Conservation (phyloP, 2,888 invertebrate species). For the Anthophora plumipes region DNA sequence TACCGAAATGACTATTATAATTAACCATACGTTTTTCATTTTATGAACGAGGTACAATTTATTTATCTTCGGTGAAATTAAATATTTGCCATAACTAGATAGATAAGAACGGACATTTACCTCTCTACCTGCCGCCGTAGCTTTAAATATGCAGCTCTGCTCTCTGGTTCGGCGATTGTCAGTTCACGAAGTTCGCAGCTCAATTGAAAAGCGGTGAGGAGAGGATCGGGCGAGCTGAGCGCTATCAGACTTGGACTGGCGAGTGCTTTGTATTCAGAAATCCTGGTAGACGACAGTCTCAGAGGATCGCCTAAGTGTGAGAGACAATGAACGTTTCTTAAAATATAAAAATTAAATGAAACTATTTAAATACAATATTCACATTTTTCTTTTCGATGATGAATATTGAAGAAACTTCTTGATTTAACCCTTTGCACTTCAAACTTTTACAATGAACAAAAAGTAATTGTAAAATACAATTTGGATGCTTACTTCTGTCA, state of each 20-base stretch:
- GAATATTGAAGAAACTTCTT: too few species aligned
- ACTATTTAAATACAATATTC: too few species aligned
- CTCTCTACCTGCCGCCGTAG: slow-evolving; percentile 94
- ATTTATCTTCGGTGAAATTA: background rate
- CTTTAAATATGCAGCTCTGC: slow-evolving; percentile 94
- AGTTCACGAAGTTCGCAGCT: slow-evolving; percentile 97
- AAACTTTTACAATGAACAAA: too few species aligned
- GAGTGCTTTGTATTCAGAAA: slow-evolving; percentile 96
- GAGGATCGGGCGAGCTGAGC: slow-evolving; percentile 95
- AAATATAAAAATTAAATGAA: too few species aligned
- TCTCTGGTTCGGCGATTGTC: slow-evolving; percentile 97
- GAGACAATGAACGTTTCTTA: background rate
- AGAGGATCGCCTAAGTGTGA: slow-evolving; percentile 87
- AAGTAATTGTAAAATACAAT: too few species aligned
- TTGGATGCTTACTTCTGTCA: too few species aligned
- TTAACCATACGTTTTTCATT: too few species aligned
- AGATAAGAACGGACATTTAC: slow-evolving; percentile 62
- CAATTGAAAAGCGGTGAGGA: slow-evolving; percentile 96
- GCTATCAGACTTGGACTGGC: slow-evolving; percentile 97
- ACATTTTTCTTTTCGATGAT: too few species aligned
- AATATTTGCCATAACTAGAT: background rate
- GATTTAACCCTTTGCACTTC: too few species aligned
- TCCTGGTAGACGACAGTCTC: slow-evolving; percentile 93
- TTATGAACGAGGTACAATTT: too few species aligned
- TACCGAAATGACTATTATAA: too few species aligned